Conservation (phyloP, 2,113 vertebrate genomes). For the Shinisaurus crocodilurus region DNA sequence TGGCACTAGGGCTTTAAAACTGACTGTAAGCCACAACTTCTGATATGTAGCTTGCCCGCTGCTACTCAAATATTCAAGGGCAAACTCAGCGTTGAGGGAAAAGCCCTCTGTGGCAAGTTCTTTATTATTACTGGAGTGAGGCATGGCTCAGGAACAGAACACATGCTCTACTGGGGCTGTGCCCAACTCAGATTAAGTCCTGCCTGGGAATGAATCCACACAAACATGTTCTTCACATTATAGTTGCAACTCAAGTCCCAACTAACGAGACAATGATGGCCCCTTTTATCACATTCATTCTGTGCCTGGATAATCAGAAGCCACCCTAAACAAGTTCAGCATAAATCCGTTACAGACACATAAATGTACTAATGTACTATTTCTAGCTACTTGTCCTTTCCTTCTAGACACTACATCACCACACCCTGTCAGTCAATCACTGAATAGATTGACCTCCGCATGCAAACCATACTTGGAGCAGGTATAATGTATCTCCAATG, state of each 20-base stretch:
- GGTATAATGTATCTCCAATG: neutral
- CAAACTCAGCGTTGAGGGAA: neutral
- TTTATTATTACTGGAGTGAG: neutral
- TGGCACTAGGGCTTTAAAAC: neutral
- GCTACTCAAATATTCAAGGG: neutral
- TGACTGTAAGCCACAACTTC: neutral
- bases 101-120: neutral
- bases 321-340: neutral
- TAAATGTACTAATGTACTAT: neutral
- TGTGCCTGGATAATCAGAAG: neutral
- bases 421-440: neutral
- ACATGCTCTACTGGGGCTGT: neutral
- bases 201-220: neutral
- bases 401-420: slow-evolving; percentile 21
- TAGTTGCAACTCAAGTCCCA: neutral
- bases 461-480: slow-evolving; percentile 19
- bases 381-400: slow-evolving; percentile 23
- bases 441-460: neutral
- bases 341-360: neutral
- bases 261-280: neutral
- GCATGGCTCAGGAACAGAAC: neutral
- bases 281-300: neutral
- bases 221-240: neutral
- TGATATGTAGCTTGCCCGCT: neutral
- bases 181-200: neutral